Conservation (phyloP, 2,888 invertebrate species). For the Bugulina stolonifera region DNA sequence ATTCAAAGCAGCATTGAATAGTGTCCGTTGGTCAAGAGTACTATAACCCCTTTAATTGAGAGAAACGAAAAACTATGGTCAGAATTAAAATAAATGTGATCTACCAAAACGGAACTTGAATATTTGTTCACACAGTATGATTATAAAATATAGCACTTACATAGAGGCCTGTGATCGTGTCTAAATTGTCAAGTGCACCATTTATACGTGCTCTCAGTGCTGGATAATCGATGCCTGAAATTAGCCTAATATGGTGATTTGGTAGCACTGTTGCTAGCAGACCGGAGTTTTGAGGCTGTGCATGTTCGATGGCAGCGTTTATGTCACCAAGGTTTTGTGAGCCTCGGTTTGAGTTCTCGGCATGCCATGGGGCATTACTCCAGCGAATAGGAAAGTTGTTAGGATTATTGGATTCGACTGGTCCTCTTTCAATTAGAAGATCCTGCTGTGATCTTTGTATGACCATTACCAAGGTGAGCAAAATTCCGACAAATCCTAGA, state of each 20-base stretch:
- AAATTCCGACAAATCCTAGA: background rate
- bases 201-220: background rate
- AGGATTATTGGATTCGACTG: too few species aligned
- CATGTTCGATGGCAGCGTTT: background rate
- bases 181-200: background rate
- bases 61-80: too few species aligned
- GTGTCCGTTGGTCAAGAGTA: too few species aligned
- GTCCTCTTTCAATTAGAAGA: too few species aligned
- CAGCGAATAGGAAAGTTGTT: background rate
- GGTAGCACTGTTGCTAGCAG: background rate
- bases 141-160: too few species aligned
- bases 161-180: background rate
- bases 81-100: too few species aligned
- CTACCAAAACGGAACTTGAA: too few species aligned
- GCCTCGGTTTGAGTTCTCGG: background rate
- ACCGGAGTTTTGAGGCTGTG: background rate
- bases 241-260: background rate
- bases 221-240: background rate
- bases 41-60: too few species aligned
- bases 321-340: background rate
- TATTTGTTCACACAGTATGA: too few species aligned
- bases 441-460: too few species aligned
- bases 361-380: background rate
- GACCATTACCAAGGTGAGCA: background rate
- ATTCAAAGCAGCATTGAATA: too few species aligned